A percentile compares a stretch with the other conserved stretches of the same genome.
These are phyloP conservation scores for Drosophila punjabiensis DNA, from an alignment of 1,140 invertebrate species.

Conservation along the genomic window DNA sequence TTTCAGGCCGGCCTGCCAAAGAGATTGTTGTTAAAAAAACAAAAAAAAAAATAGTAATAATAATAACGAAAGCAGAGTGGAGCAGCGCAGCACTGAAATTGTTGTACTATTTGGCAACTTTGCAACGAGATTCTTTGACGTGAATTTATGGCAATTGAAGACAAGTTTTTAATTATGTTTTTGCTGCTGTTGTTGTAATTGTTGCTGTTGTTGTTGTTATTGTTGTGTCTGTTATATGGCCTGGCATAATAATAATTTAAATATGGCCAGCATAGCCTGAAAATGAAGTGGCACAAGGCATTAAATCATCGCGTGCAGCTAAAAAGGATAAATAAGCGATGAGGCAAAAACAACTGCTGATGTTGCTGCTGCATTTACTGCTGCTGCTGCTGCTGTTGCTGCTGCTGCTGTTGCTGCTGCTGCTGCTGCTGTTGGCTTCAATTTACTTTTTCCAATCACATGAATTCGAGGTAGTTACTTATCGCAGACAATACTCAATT, in stretches of 20 bases:
- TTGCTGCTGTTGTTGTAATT: conserved; percentile 31
- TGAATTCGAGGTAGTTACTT: conserved; percentile 37
- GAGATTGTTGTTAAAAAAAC: conserved; percentile 73
- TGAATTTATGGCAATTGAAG: conserved; percentile 84
- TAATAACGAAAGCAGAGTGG: conserved; percentile 47
- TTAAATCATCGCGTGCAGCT: conserved; percentile 81
- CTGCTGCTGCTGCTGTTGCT: conserved; percentile 9
- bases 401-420: background rate
- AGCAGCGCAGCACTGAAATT: conserved; percentile 47
- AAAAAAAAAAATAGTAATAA: conserved; percentile 64
- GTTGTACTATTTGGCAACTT: conserved; percentile 66
- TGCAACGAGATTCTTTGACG: conserved; percentile 76
- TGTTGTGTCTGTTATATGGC: conserved; percentile 55
- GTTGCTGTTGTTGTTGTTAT: conserved; percentile 13
- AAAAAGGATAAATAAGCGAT: conserved; percentile 71
- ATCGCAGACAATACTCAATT: conserved; percentile 35
- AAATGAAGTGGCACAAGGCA: conserved; percentile 80
- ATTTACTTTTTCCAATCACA: conserved; percentile 52
- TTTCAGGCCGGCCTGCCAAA: conserved; percentile 59
- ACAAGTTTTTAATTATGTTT: conserved; percentile 84
- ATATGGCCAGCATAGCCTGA: conserved; percentile 59
- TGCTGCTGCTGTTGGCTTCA: conserved; percentile 14
- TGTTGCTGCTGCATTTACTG: conserved; percentile 15
- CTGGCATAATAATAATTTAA: conserved; percentile 80
- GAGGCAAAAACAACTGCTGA: conserved; percentile 18